Conservation (phyloP, 1,140 invertebrate species). For the Drosophila sucinea region DNA sequence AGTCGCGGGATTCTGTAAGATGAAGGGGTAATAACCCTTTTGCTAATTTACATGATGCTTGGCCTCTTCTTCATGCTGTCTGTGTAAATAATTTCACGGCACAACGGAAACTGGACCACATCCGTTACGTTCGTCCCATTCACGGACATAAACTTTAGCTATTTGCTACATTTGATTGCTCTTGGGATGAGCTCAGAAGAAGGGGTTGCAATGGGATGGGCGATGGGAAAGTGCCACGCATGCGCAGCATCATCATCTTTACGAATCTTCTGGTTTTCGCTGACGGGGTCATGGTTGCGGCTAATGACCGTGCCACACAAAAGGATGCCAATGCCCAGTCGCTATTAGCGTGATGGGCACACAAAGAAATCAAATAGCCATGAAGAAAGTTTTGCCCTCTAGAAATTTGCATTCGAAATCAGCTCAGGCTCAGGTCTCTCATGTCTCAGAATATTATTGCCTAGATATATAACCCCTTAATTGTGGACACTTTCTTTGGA, state of each 20-base stretch:
- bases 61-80: not conserved
- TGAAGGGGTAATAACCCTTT: conserved; percentile 39
- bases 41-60: conserved; percentile 66
- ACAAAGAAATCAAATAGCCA: conserved; percentile 75
- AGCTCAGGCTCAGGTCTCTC: conserved; percentile 40
- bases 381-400: conserved; percentile 33
- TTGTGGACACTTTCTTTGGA: conserved; percentile 76
- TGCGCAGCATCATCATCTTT: conserved; percentile 36
- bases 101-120: conserved; percentile 50
- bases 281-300: conserved; percentile 68
- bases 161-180: conserved; percentile 50
- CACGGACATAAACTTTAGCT: conserved; percentile 39
- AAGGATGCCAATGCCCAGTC: conserved; percentile 62
- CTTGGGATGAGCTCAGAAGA: conserved; percentile 29
- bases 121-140: conserved; percentile 43
- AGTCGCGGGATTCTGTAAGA: conserved; percentile 20
- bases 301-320: conserved; percentile 64
- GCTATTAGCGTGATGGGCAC: conserved; percentile 51
- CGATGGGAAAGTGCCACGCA: conserved; percentile 45
- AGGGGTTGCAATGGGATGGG: conserved; percentile 38
- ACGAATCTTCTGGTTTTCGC: conserved; percentile 6
- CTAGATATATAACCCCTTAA: conserved; percentile 43
- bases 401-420: conserved; percentile 74
- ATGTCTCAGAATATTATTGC: not conserved
- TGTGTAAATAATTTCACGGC: conserved; percentile 22